Conservation (phyloP, 2,888 invertebrate genomes). For the Apantesis nais region DNA sequence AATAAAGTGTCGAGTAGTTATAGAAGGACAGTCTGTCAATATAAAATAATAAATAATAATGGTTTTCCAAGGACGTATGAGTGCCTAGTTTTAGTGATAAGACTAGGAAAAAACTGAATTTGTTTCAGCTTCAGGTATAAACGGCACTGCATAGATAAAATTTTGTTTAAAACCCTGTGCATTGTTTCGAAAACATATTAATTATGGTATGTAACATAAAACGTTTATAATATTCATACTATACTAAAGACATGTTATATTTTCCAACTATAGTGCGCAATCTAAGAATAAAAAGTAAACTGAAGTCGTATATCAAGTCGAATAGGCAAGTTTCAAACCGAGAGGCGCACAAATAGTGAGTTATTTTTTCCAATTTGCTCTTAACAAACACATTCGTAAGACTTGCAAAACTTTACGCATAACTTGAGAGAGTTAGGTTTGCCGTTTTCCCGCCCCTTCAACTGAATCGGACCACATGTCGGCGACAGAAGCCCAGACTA, state of each 20-base stretch:
- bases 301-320: constrained; percentile 59
- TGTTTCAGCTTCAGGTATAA: no score
- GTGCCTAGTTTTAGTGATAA: no score
- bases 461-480: constrained; percentile 64
- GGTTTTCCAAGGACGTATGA: no score
- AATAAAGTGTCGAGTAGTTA: no score
- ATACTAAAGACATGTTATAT: not conserved
- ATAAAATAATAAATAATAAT: no score
- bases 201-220: not conserved
- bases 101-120: no score
- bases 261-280: constrained; percentile 33
- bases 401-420: constrained; percentile 65
- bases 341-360: constrained; percentile 46
- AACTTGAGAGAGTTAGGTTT: constrained; percentile 55
- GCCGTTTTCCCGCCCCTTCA: constrained; percentile 43
- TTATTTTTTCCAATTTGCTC: constrained; percentile 68
- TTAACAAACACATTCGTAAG: constrained; percentile 58
- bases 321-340: constrained; percentile 43
- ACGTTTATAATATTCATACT: not conserved
- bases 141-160: not conserved
- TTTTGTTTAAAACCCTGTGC: not conserved
- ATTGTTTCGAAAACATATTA: not conserved
- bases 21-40: no score
- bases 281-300: constrained; percentile 41
- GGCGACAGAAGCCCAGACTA: constrained; percentile 49